Base-by-base conservation (phyloP, 1,140 invertebrate species). In the Coenobita brevimanus region DNA sequence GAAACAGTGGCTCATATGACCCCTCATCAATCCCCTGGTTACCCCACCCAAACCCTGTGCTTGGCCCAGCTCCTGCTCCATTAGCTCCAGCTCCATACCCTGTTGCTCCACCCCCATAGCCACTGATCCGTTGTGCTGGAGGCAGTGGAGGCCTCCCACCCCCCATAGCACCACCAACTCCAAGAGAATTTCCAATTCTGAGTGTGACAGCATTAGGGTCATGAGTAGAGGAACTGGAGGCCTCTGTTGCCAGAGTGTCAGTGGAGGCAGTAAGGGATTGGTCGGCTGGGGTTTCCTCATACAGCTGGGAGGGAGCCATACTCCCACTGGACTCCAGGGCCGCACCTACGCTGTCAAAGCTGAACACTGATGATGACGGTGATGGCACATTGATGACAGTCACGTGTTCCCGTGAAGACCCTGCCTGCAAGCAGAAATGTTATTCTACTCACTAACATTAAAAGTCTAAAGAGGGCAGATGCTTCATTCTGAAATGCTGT, bases 301-400 rank as follows among this genome's bases (percentile, higher is more conserved):
- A 87, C 43, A 87, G 76, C 85, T 87, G 76, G 3, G 85, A 87
- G 85, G 64, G 64, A 17, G 89, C 87, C 57, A 90, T 78, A 21
- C 60, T 71, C 4, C 87, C 89, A 67, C 89, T 90, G 54, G 86
- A 89, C 76, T 90, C 89, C 78, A 90, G 38, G 1, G 80, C 89
- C 10, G 87, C 89, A 0, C 86, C 87, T 0, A 90, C 85, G 13
- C 60, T 85, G n/a, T 90, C 89, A 38, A 90, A 90, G 76, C 46
- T 89, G 86, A 90, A 90, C 4, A 90, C 87, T 41, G 86, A 73
- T 4, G 80, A 62, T 0, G 81, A 21, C 1, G 75, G 78, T 2
- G 81, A 85, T 0, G 89, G 76, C 0, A 91, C 90, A 64, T 57
- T 90, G 62, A 91, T 90, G 17, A 91, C 90, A 2, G 89, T 91